phyloP scores from a whole-genome alignment of 2,797 vertebrate species.

The Alfaro cultratus region DNA sequence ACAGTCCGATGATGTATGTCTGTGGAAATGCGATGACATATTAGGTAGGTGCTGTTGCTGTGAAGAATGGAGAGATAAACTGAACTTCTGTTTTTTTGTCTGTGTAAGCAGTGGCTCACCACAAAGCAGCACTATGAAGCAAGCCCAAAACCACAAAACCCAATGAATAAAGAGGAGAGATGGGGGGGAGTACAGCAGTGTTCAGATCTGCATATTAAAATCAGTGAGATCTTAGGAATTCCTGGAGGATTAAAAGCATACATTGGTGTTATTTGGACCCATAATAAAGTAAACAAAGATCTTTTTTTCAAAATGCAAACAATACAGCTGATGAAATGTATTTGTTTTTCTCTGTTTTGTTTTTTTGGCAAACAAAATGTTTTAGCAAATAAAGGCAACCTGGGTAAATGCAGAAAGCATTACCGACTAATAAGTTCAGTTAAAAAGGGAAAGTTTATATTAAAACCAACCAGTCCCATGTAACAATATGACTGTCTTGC shows the following conservation, averaged over 20 bases:
- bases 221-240: conserved; percentile 26
- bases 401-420: neutral
- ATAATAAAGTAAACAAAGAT: neutral
- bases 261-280: conserved; percentile 8
- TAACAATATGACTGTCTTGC: neutral
- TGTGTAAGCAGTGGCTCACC: conserved; percentile 62
- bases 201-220: conserved; percentile 33
- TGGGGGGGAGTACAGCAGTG: conserved; percentile 16
- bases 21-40: conserved; percentile 57
- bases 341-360: neutral
- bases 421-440: neutral
- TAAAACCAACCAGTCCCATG: neutral
- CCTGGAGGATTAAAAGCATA: conserved; percentile 17
- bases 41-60: conserved; percentile 56
- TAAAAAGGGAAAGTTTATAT: neutral
- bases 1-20: conserved; percentile 42
- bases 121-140: conserved; percentile 63
- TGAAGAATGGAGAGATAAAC: conserved; percentile 45
- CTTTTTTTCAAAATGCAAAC: neutral
- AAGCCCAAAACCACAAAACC: conserved; percentile 69
- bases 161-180: conserved; percentile 37
- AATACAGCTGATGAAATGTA: neutral
- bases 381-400: neutral
- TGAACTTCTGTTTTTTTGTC: conserved; percentile 51
- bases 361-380: neutral